These are phyloP conservation scores for Caenorhabditis macrosperma DNA, from an alignment of 2,888 invertebrate genomes.

Conservation along the genomic window DNA sequence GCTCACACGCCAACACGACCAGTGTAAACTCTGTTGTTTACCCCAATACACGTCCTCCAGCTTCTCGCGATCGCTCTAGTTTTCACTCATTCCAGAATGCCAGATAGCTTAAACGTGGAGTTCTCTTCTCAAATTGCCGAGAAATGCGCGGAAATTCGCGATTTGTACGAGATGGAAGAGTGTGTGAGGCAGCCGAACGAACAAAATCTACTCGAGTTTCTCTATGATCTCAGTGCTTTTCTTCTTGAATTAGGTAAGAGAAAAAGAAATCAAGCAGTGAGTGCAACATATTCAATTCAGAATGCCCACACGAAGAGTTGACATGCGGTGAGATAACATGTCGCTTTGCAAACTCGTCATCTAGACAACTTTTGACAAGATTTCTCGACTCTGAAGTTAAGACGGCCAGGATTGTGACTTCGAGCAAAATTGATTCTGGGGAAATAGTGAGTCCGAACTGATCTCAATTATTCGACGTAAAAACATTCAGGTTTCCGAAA, in stretches of 20 bases:
- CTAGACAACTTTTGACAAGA: constrained; percentile 45
- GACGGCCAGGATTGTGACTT: constrained; percentile 53
- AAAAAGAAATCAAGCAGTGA: background rate
- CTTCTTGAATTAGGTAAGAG: constrained; percentile 63
- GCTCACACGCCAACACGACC: constrained; percentile 7
- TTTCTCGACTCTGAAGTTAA: constrained; percentile 58
- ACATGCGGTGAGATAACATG: constrained; percentile 62
- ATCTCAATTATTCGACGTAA: background rate
- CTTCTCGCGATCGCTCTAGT: background rate
- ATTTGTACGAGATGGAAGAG: constrained; percentile 61
- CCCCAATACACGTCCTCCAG: constrained; percentile 5
- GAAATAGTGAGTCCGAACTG: constrained; percentile 23
- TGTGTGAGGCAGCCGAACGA: constrained; percentile 42
- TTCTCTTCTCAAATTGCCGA: constrained; percentile 33
- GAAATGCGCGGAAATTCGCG: constrained; percentile 59
- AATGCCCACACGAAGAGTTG: constrained; percentile 66
- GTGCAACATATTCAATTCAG: constrained; percentile 23
- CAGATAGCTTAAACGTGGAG: constrained; percentile 29
- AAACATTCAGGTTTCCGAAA: constrained; percentile 19
- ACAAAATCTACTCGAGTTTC: constrained; percentile 60
- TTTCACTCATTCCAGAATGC: constrained; percentile 27
- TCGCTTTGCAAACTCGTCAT: constrained; percentile 40
- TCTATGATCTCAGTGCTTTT: constrained; percentile 69
- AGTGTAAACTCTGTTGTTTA: constrained; percentile 51
- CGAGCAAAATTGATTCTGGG: constrained; percentile 31